phyloP scores from a whole-genome alignment of 1,140 invertebrate species.

The Pissodes strobi region DNA sequence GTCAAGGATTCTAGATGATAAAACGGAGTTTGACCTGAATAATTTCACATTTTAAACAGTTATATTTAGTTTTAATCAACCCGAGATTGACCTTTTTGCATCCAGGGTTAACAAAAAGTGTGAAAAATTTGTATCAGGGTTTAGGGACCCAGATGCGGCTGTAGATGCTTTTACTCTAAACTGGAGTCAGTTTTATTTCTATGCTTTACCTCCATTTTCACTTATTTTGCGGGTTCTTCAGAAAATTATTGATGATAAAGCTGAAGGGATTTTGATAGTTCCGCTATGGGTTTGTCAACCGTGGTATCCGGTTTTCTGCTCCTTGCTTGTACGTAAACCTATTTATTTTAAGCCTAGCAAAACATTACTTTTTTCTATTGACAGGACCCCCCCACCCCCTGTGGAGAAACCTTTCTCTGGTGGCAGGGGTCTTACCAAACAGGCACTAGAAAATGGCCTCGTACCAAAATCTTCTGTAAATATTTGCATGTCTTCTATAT shows the following conservation, averaged over 20 bases:
- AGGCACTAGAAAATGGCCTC: constrained; percentile 5
- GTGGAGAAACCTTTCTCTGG: constrained; percentile 24
- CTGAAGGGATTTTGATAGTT: constrained; percentile 41
- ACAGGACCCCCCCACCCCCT: constrained; percentile 9
- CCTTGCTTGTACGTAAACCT: no score
- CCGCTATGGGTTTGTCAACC: constrained; percentile 48
- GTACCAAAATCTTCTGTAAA: constrained; percentile 9
- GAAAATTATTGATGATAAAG: constrained; percentile 43
- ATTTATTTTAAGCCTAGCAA: no score
- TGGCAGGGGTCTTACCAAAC: constrained; percentile 22
- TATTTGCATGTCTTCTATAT: constrained; percentile 16
- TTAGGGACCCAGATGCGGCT: constrained; percentile 30
- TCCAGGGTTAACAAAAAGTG: not conserved
- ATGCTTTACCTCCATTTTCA: constrained; percentile 43
- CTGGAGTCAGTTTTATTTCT: constrained; percentile 28
- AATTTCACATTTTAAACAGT: not conserved
- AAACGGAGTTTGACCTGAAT: constrained; percentile 13
- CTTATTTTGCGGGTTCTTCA: constrained; percentile 35
- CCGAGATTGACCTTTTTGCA: constrained; percentile 1
- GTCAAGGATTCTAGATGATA: not conserved
- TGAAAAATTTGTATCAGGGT: constrained; percentile 45
- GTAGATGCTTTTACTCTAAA: constrained; percentile 6
- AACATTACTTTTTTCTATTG: no score
- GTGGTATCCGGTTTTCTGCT: no score
- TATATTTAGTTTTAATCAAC: not conserved